Evolutionary conservation across 2,797 vertebrate species (phyloP).

Genomic region (Poecile montanus): DNA sequence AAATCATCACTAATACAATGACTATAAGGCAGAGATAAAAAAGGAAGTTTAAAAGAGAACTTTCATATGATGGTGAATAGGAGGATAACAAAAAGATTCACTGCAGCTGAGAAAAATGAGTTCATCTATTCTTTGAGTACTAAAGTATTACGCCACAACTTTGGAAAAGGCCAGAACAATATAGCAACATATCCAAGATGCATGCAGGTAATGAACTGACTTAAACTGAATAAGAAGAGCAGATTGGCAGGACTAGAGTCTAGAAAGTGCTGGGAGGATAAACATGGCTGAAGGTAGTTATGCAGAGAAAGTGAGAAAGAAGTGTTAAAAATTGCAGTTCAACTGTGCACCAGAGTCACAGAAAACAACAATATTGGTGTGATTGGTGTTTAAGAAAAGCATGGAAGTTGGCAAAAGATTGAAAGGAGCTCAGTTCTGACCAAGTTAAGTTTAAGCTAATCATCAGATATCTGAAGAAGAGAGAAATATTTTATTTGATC

Average conservation of each 20-base stretch:
- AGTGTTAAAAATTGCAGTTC: not conserved
- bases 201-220: not conserved
- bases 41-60: not conserved
- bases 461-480: not conserved
- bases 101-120: not conserved
- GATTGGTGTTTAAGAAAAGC: not conserved
- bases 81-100: not conserved
- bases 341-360: not conserved
- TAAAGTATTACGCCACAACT: not conserved
- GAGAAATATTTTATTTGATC: not conserved
- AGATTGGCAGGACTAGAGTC: not conserved
- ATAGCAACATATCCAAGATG: not conserved
- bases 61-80: not conserved
- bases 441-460: not conserved
- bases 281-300: not conserved
- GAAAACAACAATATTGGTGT: not conserved
- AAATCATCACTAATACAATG: not conserved
- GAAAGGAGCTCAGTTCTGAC: not conserved
- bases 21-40: not conserved
- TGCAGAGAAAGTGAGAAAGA: not conserved
- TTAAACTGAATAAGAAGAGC: not conserved
- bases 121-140: not conserved
- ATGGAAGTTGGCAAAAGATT: not conserved
- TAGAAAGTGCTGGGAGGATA: not conserved
- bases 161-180: not conserved